Evolutionary conservation across 2,113 vertebrate genomes (phyloP).

Genomic region (Hippocampus comes): DNA sequence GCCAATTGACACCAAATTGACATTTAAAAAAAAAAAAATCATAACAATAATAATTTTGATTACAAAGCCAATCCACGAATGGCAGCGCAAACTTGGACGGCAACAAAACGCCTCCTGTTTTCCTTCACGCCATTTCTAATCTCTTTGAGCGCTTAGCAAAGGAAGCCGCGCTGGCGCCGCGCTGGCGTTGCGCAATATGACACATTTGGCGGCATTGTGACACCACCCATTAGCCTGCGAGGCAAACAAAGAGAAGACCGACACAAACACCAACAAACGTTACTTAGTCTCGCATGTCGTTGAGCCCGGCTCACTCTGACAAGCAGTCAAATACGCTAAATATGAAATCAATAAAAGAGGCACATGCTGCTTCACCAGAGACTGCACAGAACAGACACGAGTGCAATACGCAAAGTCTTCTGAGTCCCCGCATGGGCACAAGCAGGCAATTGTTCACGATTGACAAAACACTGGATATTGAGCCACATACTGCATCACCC

Average conservation of each 20-base stretch:
- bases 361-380: no score
- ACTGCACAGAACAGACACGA: background rate
- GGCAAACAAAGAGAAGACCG: background rate
- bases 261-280: background rate
- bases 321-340: background rate
- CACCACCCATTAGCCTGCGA: slow-evolving; percentile 16
- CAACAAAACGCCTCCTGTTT: background rate
- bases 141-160: background rate
- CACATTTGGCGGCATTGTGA: background rate
- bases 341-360: no score
- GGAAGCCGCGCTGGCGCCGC: background rate
- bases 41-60: background rate
- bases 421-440: no score
- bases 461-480: background rate
- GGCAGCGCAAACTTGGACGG: background rate
- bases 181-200: slow-evolving; percentile 7
- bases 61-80: background rate
- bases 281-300: background rate
- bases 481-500: background rate
- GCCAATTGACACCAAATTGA: no score
- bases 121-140: background rate
- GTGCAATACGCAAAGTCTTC: background rate
- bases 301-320: background rate
- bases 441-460: background rate
- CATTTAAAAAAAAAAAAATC: background rate